Base-by-base conservation (phyloP, 2,797 vertebrate species). In the Vultur gryphus region DNA sequence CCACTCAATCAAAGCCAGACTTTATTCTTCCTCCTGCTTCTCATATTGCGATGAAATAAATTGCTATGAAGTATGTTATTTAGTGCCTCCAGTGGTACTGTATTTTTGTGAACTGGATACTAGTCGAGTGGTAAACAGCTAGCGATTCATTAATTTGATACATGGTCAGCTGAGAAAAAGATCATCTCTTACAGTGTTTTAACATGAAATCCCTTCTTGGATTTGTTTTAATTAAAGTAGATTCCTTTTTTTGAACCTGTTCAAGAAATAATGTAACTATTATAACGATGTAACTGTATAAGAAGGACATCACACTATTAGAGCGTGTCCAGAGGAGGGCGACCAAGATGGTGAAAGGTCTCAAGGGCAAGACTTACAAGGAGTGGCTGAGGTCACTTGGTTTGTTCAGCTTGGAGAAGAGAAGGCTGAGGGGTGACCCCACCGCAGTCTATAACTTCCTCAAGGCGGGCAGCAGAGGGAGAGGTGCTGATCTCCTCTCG, bases 381-480 rank as follows among this genome's bases (percentile, higher is more conserved):
- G 6, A 61, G 11, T 0, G 1, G 13, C 29, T 61, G 13, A 66
- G 12, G 19, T 44, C 20, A 29, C 41, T 49, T 82, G 23, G 2
- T 16, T 66, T 54, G 8, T 73, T 79, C 11, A 35, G 3, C 48
- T 12, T 69, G 9, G 21, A 61, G 20, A 58, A 21, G 4, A 57
- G 18, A 55, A 31, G 16, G 7, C 26, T 77, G n/a, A 48, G 25
- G 8, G 17, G 7, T 64, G 21, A 26, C 26, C 6, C 55, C 31
- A 26, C 71, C 1, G 0, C 11, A n/a, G 55, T 25, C 31, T 62
- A 44, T 9, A 52, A 4, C 8, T 59, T 79, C 59, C 12, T 59
- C 8, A n/a, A 35, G 13, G 6, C 2, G 4, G 1, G 7, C 39
- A n/a, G 33, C 4, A 2, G 11, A n/a, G 3, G 2, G 9, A 37